Conservation (phyloP, 2,888 invertebrate genomes). For the Tiliacea aurago region DNA sequence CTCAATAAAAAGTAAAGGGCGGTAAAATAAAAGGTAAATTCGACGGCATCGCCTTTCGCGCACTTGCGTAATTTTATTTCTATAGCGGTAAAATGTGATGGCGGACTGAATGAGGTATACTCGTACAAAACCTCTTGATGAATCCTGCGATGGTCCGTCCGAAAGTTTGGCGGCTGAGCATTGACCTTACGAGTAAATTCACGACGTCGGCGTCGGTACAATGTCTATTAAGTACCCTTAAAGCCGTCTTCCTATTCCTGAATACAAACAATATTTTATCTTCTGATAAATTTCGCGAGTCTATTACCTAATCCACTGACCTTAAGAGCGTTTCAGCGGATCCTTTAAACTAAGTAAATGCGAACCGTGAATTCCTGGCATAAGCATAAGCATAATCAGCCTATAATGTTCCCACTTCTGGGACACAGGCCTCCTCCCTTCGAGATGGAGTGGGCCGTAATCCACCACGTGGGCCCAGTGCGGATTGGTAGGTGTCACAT, state of each 20-base stretch:
- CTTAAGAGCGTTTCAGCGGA: neutral
- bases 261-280: neutral
- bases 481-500: no score
- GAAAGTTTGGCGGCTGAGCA: neutral
- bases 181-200: neutral
- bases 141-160: constrained; percentile 11
- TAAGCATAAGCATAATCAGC: no score
- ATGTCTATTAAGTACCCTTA: neutral
- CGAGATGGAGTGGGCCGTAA: no score
- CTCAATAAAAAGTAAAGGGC: constrained; percentile 74
- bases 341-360: neutral
- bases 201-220: neutral
- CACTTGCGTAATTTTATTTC: constrained; percentile 62
- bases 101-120: constrained; percentile 35
- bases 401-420: no score
- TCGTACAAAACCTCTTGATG: constrained; percentile 25
- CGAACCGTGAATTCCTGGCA: neutral
- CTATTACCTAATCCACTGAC: neutral
- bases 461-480: no score
- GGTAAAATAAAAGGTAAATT: constrained; percentile 73
- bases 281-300: neutral
- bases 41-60: constrained; percentile 53
- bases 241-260: neutral
- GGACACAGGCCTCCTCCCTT: no score
- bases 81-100: constrained; percentile 62